Conservation (phyloP, 2,113 vertebrate species). For the Petrocephalus microphthalmus region DNA sequence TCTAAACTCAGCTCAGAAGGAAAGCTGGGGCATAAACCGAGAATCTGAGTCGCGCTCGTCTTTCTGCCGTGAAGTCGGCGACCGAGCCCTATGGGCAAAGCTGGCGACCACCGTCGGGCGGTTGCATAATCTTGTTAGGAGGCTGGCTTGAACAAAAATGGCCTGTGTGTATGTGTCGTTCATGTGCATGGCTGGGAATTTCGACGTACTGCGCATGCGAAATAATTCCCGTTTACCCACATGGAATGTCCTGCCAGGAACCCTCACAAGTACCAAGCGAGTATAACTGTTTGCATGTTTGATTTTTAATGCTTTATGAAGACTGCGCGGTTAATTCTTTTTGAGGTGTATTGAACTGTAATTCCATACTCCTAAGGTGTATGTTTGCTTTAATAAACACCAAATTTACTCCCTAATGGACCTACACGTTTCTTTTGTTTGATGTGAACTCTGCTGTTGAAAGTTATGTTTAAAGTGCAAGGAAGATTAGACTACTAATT, state of each 20-base stretch:
- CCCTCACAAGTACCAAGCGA: neutral
- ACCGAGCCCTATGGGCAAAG: neutral
- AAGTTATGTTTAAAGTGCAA: neutral
- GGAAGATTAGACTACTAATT: neutral
- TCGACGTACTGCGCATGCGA: neutral
- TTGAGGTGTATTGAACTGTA: neutral
- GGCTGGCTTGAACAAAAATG: neutral
- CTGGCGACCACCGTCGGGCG: neutral
- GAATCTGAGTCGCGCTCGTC: neutral
- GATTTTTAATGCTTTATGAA: neutral
- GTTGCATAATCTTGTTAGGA: conserved; percentile 9
- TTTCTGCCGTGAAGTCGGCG: neutral
- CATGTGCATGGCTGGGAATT: neutral
- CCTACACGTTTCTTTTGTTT: neutral
- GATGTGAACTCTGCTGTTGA: neutral
- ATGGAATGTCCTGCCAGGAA: conserved; percentile 6
- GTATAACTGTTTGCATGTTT: neutral
- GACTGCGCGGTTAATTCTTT: neutral
- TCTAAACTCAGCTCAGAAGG: neutral
- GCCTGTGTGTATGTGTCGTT: neutral
- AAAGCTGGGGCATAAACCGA: neutral
- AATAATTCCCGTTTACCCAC: neutral
- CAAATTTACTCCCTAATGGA: neutral
- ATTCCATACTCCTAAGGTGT: neutral
- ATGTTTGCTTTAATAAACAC: conserved; percentile 8